These are phyloP conservation scores for Gymnobelideus leadbeateri DNA, from an alignment of 2,113 vertebrate genomes.

Conservation along the genomic window DNA sequence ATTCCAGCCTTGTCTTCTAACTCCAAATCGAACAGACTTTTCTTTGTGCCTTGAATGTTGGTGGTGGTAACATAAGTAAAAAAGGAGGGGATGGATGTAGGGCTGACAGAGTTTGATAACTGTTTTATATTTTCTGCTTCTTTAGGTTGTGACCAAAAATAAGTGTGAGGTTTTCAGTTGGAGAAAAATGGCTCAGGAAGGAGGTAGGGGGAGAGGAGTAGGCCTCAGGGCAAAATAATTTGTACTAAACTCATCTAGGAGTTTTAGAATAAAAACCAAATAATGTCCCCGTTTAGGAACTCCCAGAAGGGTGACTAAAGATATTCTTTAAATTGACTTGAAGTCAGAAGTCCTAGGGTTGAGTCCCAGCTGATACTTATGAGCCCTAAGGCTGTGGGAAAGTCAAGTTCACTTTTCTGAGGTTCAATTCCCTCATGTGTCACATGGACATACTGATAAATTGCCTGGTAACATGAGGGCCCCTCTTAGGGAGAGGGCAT, in stretches of 20 bases:
- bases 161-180: background rate
- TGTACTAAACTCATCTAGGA: background rate
- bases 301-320: background rate
- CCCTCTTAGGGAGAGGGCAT: background rate
- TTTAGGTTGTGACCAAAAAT: background rate
- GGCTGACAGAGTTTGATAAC: background rate
- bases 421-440: background rate
- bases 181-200: background rate
- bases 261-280: background rate
- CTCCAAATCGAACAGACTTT: background rate
- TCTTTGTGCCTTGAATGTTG: background rate
- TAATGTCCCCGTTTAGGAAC: background rate
- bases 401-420: background rate
- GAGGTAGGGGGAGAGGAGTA: background rate
- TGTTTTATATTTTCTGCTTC: background rate
- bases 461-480: background rate
- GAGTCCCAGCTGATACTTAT: background rate
- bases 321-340: background rate
- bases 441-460: background rate
- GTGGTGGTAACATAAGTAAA: background rate
- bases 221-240: background rate
- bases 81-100: background rate
- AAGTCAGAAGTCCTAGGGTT: background rate
- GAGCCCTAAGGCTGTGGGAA: background rate
- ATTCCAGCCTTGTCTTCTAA: background rate